phyloP scores from a whole-genome alignment of 1,140 invertebrate species.

The Chironomus striatipennis region DNA sequence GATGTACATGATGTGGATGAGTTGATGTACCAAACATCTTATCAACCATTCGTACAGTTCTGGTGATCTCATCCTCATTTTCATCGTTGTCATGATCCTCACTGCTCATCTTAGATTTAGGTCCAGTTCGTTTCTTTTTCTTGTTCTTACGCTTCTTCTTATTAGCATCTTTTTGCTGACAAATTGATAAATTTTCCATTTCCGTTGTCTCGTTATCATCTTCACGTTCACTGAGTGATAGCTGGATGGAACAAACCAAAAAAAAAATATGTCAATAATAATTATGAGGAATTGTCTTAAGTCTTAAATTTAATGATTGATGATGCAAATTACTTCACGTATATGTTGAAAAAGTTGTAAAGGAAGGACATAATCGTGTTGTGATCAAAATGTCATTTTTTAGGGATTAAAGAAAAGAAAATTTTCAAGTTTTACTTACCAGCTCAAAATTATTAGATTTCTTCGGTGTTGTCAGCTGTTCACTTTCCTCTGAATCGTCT shows the following conservation, averaged over 20 bases:
- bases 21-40: conserved; percentile 51
- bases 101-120: not conserved
- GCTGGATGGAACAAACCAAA: not conserved
- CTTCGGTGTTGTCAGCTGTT: not conserved
- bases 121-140: conserved; percentile 4
- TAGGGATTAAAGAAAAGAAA: not conserved
- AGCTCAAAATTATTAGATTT: not conserved
- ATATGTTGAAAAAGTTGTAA: no score
- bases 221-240: not conserved
- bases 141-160: conserved; percentile 10
- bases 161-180: not conserved
- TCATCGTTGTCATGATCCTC: not conserved
- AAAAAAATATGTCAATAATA: not conserved
- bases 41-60: conserved; percentile 62
- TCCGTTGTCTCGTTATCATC: not conserved
- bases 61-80: conserved; percentile 59
- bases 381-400: not conserved
- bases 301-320: not conserved
- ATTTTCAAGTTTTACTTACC: not conserved
- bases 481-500: conserved; percentile 2
- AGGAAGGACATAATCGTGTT: not conserved
- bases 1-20: conserved; percentile 30
- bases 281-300: not conserved
- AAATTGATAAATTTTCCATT: not conserved
- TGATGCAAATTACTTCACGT: not conserved